A percentile compares a stretch with the other conserved stretches of the same genome.
These are phyloP conservation scores for Mionectes macconnelli DNA, from an alignment of 2,113 vertebrate genomes.

Conservation along the genomic window DNA sequence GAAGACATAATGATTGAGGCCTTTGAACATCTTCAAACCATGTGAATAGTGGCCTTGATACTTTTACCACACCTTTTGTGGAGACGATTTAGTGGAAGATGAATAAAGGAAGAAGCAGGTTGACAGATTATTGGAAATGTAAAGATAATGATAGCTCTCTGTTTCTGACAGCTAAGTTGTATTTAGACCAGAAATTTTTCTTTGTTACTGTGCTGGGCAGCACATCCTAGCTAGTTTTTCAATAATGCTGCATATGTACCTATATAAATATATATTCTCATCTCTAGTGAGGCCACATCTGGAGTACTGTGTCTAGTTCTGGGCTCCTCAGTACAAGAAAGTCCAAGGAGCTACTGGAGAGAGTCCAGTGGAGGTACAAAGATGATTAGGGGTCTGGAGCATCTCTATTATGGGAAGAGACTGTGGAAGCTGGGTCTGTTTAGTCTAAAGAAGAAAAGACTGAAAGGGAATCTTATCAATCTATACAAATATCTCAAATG, in stretches of 20 bases:
- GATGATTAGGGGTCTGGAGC: background rate
- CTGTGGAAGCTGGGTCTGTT: fast-evolving
- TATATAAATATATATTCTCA: background rate
- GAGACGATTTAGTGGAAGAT: background rate
- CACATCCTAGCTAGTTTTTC: background rate
- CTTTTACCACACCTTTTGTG: background rate
- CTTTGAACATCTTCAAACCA: background rate
- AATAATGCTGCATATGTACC: background rate
- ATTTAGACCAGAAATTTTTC: background rate
- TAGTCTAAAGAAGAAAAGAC: background rate
- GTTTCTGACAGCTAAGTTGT: background rate
- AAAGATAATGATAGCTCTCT: background rate
- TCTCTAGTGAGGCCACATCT: background rate
- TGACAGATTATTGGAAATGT: background rate
- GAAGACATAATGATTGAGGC: background rate
- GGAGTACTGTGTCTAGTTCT: background rate
- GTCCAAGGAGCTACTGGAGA: background rate
- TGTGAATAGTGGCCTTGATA: background rate
- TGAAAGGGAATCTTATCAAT: background rate
- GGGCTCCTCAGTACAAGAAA: background rate
- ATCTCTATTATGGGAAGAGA: background rate
- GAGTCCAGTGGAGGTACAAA: fast-evolving
- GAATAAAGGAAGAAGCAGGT: background rate
- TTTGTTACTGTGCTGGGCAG: background rate
- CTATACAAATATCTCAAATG: background rate